Evolutionary conservation across 1,140 invertebrate species (phyloP).

Genomic region (Polypedilum vanderplanki): DNA sequence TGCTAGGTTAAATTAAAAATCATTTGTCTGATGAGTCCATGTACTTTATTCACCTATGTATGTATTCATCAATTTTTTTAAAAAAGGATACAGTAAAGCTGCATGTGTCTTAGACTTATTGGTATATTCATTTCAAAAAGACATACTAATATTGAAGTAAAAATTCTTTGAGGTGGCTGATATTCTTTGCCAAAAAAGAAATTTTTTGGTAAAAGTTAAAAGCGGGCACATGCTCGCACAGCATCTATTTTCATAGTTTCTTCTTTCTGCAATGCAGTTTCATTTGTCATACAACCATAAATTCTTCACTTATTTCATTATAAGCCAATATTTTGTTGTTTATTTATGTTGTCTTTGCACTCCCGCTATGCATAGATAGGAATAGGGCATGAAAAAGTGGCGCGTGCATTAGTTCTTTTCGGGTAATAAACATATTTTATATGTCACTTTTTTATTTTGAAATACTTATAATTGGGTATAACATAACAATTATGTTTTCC

Average conservation of each 20-base stretch:
- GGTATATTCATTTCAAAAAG: neutral
- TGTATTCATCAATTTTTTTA: neutral
- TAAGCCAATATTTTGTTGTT: conserved; percentile 29
- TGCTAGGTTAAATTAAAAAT: conserved; percentile 22
- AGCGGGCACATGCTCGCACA: conserved; percentile 1
- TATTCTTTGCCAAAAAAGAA: neutral
- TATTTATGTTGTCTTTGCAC: conserved; percentile 23
- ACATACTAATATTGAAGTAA: neutral
- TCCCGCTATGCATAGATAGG: conserved; percentile 8
- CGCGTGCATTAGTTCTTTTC: conserved; percentile 22
- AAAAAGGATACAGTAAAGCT: neutral
- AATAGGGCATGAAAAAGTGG: conserved; percentile 3
- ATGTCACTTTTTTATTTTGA: no score
- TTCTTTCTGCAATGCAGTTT: conserved; percentile 17
- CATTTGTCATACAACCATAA: conserved; percentile 18
- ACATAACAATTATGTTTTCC: no score
- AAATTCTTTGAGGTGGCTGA: conserved; percentile 10
- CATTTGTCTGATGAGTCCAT: conserved; percentile 16
- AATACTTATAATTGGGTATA: no score
- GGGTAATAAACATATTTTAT: conserved; percentile 19
- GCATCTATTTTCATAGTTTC: conserved; percentile 10
- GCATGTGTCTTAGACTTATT: conserved; percentile 15
- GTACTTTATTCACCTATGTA: neutral
- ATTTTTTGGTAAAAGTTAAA: neutral
- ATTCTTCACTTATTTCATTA: conserved; percentile 28